Evolutionary conservation across 2,888 invertebrate genomes (phyloP), one percentile per base, ranked within the genome.

Genomic region (Cyaniris semiargus): DNA sequence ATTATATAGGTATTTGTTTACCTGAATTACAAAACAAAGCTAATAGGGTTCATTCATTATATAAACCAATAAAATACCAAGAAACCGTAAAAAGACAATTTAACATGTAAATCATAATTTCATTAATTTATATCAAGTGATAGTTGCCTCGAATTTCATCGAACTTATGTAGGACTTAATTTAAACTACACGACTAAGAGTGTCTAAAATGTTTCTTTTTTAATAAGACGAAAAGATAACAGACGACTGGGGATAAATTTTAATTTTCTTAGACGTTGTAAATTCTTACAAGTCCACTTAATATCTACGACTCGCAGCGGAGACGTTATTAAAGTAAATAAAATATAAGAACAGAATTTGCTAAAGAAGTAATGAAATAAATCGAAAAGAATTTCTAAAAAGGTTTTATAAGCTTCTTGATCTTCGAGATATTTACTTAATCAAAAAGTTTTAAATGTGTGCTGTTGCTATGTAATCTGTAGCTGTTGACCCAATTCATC

Each of bases 241-340:
- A 31, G 66, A 66, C 23, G 60, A 66, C 66, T 66, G 66, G 27
- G 7, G 66, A 66, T 27, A 66, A 66, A 66, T 66, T 66, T 66
- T 27, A 66, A 66, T 66, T 66, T 66, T 66, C 66, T 66, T 66
- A 66, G 66, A 66, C 27, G 66, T 66, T 66, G 60, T 66, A 66
- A 66, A 66, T 66, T 66, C 66, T 66, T 31, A 66, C 66, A 66
- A 66, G 66, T 66, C 66, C 66, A 66, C 66, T 66, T 66, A 31
- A 66, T 66, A 66, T 66, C 66, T 66, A 66, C 31, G 66, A 66
- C 27, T 66, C 66, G 27, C 27, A 66, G 66, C 31, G 66, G 27
- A 18, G 66, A 66, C 66, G 66, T 66, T 66, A 66, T 66, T 66
- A 31, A 66, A 66, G 66, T 66, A 66, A 66, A 66, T 66, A 66